Evolutionary conservation across 2,888 invertebrate genomes (phyloP).

Genomic region (Alentia gelatinosa): DNA sequence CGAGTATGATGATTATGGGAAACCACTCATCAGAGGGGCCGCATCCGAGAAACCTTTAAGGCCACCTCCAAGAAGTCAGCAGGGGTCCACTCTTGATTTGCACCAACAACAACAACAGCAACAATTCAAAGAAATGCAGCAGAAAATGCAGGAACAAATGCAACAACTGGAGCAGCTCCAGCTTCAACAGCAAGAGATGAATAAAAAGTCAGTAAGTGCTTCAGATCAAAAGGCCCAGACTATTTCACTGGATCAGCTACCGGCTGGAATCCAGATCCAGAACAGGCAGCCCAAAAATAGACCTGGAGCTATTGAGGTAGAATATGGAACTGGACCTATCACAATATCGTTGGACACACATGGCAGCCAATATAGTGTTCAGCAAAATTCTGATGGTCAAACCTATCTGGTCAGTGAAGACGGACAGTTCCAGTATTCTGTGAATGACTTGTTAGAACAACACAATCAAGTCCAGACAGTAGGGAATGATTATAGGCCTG

Average conservation of each 20-base stretch:
- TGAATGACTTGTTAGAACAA: slow-evolving; percentile 1
- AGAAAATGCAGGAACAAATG: slow-evolving; percentile 1
- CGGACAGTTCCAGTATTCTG: neutral
- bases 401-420: slow-evolving; percentile 37
- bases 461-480: neutral
- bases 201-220: neutral
- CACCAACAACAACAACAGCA: slow-evolving; percentile 28
- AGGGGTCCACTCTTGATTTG: neutral
- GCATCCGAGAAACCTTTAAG: neutral
- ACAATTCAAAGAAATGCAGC: slow-evolving; percentile 39
- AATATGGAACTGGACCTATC: slow-evolving; percentile 66
- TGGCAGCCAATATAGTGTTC: slow-evolving; percentile 41
- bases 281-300: slow-evolving; percentile 44
- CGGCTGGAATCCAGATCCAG: neutral
- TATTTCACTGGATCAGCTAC: neutral
- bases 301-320: slow-evolving; percentile 66
- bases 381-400: neutral
- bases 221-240: neutral
- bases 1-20: slow-evolving; percentile 17
- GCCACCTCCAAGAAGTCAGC: neutral
- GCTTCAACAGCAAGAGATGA: slow-evolving; percentile 34
- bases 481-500: neutral
- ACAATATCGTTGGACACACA: slow-evolving; percentile 66
- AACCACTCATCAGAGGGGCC: neutral
- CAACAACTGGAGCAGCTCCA: slow-evolving; percentile 17